Evolutionary conservation across 2,888 invertebrate genomes (phyloP), one percentile per base, ranked within the genome.

Genomic region (Cephus runcator): DNA sequence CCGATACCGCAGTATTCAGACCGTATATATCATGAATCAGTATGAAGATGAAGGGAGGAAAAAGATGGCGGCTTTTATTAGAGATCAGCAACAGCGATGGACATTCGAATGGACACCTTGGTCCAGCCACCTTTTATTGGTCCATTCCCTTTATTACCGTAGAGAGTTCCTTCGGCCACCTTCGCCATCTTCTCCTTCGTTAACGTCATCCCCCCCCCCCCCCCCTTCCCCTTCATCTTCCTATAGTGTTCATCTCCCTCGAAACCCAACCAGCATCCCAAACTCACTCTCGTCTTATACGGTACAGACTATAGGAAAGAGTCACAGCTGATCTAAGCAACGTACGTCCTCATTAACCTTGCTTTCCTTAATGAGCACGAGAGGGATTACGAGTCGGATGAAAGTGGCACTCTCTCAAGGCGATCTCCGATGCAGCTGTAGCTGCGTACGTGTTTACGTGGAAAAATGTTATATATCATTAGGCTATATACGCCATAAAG

Each of bases 311-410:
- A 23, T 56, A 56, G 23, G 56, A 56, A 23, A 56, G 56, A 56
- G 56, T 56, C 56, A 56, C 56, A 56, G 56, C 56, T 56, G 23
- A 56, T 56, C 56, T 56, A 56, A 56, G 56, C 56, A 23, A 9
- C 23, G 56, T 56, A 56, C 56, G 23, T 56, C 23, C 56, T 56
- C 56, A 56, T 89, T 90, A 87, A 90, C 90, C 90, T 90, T 90
- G 90, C 86, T 87, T 89, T 86, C 90, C 87, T 89, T 90, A 90
- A 90, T 90, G 88, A 89, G 89, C 87, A 86, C 56, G 56, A 56
- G 56, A 90, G 89, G 89, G 88, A 90, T 90, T 89, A 89, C 87
- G 87, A 84, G 87, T 56, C 87, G 30, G 85, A 89, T 88, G 90
- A 88, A 88, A 87, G 87, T 87, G 86, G 56, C 56, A 56, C 56